Percentiles rank a stretch among this genome's conserved stretches.
Conservation (phyloP, 2,113 vertebrate species). For the Ahaetulla prasina region DNA sequence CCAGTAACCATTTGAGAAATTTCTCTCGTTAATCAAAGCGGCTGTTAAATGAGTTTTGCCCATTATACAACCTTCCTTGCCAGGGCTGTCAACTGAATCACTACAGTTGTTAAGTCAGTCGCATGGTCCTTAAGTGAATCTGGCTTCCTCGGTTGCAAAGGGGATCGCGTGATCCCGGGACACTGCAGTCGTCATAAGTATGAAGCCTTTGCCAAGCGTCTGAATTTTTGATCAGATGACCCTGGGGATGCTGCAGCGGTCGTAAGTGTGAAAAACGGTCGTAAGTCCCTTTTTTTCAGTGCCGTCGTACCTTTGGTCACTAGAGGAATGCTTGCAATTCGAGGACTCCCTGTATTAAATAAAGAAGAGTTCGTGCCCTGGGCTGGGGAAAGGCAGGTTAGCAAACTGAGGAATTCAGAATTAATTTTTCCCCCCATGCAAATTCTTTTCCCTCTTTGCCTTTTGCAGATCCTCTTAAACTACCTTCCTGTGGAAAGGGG, state of each 20-base stretch:
- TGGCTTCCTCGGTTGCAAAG: no score
- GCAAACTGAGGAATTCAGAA: background rate
- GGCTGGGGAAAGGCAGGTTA: background rate
- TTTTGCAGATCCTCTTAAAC: slow-evolving; percentile 88
- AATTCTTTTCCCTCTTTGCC: background rate
- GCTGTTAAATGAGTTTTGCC: background rate
- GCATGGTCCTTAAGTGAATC: no score
- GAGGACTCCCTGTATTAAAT: background rate
- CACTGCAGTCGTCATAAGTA: no score
- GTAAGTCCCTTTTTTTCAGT: background rate
- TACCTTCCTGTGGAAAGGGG: slow-evolving; percentile 89
- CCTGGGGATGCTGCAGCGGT: rapidly evolving
- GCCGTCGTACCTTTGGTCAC: background rate
- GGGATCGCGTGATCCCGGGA: no score
- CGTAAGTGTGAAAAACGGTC: background rate
- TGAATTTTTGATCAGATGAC: background rate
- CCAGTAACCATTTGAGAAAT: background rate
- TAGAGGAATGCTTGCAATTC: background rate
- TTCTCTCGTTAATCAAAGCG: background rate
- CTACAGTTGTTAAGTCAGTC: rapidly evolving
- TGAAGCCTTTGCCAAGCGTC: no score
- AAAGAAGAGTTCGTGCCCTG: background rate
- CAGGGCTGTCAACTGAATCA: no score
- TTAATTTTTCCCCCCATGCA: background rate
- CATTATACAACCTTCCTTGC: background rate